Evolutionary conservation across 2,888 invertebrate species (phyloP).

Genomic region (Melipona bicolor): DNA sequence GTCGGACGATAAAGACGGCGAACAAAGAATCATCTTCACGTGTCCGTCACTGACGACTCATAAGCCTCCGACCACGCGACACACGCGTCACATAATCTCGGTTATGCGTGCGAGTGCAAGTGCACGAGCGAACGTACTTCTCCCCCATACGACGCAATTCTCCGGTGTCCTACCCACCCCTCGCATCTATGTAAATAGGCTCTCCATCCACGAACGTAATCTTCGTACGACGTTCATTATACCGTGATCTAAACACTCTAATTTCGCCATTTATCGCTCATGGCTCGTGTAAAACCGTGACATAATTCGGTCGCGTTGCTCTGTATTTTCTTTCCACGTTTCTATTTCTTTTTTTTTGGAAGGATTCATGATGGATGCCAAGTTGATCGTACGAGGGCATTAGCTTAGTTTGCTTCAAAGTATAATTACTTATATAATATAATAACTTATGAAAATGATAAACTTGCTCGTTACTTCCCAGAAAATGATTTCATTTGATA

Average conservation of each 20-base stretch:
- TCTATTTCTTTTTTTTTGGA: not conserved
- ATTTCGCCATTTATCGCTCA: constrained; percentile 19
- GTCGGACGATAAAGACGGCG: constrained; percentile 25
- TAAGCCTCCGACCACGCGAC: constrained; percentile 58
- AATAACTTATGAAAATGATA: not conserved
- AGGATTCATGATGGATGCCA: not conserved
- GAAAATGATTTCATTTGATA: not conserved
- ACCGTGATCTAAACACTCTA: constrained; percentile 45
- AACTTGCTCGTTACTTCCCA: not conserved
- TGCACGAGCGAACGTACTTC: constrained; percentile 45
- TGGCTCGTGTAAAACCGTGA: not conserved
- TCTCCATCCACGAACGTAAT: constrained; percentile 55
- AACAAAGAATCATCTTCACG: constrained; percentile 65
- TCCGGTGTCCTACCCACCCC: constrained; percentile 58
- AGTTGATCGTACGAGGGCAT: not conserved
- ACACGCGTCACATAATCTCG: constrained; percentile 66
- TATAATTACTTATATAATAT: too few relatives aligned
- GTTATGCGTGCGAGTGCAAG: constrained; percentile 43
- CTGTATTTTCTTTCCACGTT: not conserved
- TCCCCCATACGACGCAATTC: constrained; percentile 54
- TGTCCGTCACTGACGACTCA: constrained; percentile 67
- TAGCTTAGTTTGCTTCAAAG: not conserved
- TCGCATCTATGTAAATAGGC: constrained; percentile 60
- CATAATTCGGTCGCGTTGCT: not conserved
- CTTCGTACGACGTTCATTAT: constrained; percentile 59